These are phyloP conservation scores for Catharus ustulatus DNA, from an alignment of 2,797 vertebrate species.

Conservation along the genomic window DNA sequence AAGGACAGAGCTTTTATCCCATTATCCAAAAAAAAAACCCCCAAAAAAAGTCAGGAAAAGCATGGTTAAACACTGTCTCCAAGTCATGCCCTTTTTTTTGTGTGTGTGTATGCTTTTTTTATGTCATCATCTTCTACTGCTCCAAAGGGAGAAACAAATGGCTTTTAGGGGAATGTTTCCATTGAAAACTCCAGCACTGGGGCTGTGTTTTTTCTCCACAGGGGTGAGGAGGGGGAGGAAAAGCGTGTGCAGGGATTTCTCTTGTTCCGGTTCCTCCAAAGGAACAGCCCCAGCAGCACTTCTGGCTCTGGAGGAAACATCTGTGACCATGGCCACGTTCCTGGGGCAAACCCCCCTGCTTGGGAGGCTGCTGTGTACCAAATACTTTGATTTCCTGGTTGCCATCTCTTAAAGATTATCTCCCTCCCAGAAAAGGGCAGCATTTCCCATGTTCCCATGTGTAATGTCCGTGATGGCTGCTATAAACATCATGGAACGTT, in stretches of 20 bases:
- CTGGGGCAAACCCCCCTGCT: neutral
- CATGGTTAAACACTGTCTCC: neutral
- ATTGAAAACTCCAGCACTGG: neutral
- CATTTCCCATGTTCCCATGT: slow-evolving; percentile 63
- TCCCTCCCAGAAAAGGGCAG: slow-evolving; percentile 3
- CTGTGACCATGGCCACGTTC: slow-evolving; percentile 18
- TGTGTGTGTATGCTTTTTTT: neutral
- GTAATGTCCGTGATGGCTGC: slow-evolving; percentile 20
- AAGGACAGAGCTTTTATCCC: neutral
- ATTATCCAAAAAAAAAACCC: neutral
- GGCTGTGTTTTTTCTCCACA: neutral
- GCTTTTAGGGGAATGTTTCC: neutral
- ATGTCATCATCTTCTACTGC: neutral
- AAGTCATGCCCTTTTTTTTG: neutral
- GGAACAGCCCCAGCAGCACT: neutral
- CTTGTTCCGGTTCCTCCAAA: slow-evolving; percentile 22
- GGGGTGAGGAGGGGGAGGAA: neutral
- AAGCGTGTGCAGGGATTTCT: slow-evolving; percentile 14
- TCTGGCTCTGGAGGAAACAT: slow-evolving; percentile 65
- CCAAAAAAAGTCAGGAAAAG: neutral
- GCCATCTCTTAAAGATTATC: slow-evolving; percentile 64
- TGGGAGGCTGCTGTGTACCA: neutral
- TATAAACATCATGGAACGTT: slow-evolving; percentile 46
- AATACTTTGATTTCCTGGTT: slow-evolving; percentile 52
- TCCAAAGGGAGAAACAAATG: neutral